These are phyloP conservation scores for Pomacea maculata DNA, from an alignment of 1,140 invertebrate species.

Conservation along the genomic window DNA sequence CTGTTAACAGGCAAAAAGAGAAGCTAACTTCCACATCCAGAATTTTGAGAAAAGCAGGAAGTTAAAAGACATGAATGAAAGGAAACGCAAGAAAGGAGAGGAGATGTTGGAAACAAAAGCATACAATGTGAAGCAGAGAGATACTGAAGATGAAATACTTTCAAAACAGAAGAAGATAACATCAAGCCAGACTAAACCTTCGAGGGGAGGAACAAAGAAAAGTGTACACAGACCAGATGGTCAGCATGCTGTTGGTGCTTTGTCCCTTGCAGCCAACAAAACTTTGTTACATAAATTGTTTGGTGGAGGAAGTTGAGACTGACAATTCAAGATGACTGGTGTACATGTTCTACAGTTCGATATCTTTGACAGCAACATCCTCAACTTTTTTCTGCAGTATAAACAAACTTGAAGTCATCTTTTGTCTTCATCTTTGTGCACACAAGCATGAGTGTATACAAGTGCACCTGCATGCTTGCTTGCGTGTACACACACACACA, in stretches of 20 bases:
- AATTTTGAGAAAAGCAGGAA: slow-evolving; percentile 83
- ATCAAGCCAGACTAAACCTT: not conserved
- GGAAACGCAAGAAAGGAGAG: slow-evolving; percentile 30
- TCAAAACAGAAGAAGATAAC: slow-evolving; percentile 19
- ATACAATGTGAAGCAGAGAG: slow-evolving; percentile 41
- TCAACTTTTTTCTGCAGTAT: too few species aligned
- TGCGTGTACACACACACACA: not conserved
- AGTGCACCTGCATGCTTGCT: not conserved
- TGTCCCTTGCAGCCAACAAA: slow-evolving; percentile 17
- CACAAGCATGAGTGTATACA: not conserved
- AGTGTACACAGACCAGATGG: slow-evolving; percentile 10
- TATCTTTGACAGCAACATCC: too few species aligned
- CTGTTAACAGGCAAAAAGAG: slow-evolving; percentile 71
- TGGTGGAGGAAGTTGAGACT: slow-evolving; percentile 1
- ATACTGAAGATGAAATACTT: slow-evolving; percentile 58
- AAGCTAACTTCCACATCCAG: slow-evolving; percentile 84
- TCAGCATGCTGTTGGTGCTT: slow-evolving; percentile 9
- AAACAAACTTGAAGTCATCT: too few species aligned
- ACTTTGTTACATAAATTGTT: slow-evolving; percentile 15
- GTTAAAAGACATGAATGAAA: slow-evolving; percentile 68
- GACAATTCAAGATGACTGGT: not conserved
- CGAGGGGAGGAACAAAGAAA: not conserved
- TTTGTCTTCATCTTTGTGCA: not conserved
- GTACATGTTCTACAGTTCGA: not conserved
- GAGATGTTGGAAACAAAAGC: slow-evolving; percentile 17